Evolutionary conservation across 1,140 invertebrate genomes (phyloP), one percentile per base, ranked within the genome.

Genomic region (Sipha flava): DNA sequence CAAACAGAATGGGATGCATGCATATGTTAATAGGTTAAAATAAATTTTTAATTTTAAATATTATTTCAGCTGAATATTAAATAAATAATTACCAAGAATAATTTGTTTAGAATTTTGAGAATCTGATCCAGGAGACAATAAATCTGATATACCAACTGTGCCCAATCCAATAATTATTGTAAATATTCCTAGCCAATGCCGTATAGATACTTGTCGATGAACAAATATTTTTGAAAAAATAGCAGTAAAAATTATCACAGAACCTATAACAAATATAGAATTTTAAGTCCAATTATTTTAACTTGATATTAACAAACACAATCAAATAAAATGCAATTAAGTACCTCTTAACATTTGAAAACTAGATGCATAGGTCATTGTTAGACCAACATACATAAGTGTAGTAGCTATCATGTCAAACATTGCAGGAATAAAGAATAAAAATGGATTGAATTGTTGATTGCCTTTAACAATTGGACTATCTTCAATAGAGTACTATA

Each of bases 341-440:
- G 79, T 83, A 90, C 94, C 95, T 88, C 96, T 88, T 82, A 98
- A 91, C 96, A 98, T 98, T 88, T 98, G 96, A 85, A 97, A 98
- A 84, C 95, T 97, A 79, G 94, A 96, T 1, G 94, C 93, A 85
- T 93, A 96, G 1, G 97, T 98, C 82, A 98, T 86, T 83, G 91
- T 97, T 21, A 98, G 87, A 10, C 95, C 96, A 66, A 98, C 89
- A 81, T 97, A 96, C 92, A 96, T 95, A 14, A 93, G 88, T 1
- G 94, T 93, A 14, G 94, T 95, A 12, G 89, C 93, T 79, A 89
- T 85, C 88, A 93, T 92, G 85, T 98, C 95, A 85, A 93, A 93
- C 81, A 95, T 85, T 5, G 95, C 93, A 2, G 95, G 93, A 49
- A 95, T 88, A 34, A 95, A 86, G 82, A 98, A 90, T 66, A 96